phyloP scores from a whole-genome alignment of 2,113 vertebrate species.

The Sphaerodactylus townsendi region DNA sequence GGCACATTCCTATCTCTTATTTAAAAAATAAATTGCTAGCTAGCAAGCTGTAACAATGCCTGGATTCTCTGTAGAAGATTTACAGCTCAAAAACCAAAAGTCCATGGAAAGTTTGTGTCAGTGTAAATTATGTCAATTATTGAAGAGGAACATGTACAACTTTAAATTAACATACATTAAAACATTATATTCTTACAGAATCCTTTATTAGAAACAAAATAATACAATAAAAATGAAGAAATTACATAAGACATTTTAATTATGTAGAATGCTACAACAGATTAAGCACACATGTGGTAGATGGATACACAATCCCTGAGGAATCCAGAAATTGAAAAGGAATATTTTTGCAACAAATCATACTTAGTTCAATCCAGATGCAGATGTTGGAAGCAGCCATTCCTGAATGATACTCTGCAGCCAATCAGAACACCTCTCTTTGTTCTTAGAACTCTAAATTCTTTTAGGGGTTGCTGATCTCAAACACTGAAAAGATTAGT shows the following conservation, averaged over 20 bases:
- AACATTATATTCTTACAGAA: not conserved
- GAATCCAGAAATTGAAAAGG: constrained; percentile 11
- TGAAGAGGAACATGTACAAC: not conserved
- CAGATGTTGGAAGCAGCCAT: constrained; percentile 7
- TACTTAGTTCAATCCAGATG: constrained; percentile 24
- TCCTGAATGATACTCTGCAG: constrained; percentile 14
- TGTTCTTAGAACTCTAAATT: constrained; percentile 15
- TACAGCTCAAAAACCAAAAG: not conserved
- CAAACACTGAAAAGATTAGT: constrained; percentile 14
- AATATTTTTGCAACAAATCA: constrained; percentile 11
- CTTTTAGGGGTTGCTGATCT: constrained; percentile 9
- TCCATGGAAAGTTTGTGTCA: not conserved
- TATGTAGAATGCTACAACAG: not conserved
- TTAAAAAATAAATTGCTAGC: not conserved
- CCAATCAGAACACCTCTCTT: not conserved
- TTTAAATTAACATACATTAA: not conserved
- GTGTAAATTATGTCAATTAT: not conserved
- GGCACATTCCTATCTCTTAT: not conserved
- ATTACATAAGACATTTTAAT: not conserved
- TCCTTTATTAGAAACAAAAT: not conserved
- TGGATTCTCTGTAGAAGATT: not conserved
- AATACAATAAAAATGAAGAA: not conserved
- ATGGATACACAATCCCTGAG: not conserved
- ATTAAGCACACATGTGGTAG: not conserved
- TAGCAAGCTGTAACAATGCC: not conserved